Base-by-base conservation (phyloP, 2,888 invertebrate species). In the Drosophila rellima region DNA sequence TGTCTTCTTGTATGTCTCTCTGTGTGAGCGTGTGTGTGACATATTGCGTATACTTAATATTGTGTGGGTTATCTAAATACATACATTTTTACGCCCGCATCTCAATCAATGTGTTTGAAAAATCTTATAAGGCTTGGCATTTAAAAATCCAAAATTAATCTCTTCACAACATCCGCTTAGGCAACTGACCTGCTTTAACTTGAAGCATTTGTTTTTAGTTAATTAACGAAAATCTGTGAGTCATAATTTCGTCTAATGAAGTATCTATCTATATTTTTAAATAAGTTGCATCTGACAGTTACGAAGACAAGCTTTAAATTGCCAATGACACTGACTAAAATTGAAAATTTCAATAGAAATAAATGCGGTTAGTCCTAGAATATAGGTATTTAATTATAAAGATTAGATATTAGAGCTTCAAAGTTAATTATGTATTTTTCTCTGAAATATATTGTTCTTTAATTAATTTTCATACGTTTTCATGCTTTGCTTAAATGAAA, bases 81-180 rank as follows among this genome's bases (percentile, higher is more conserved):
- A 33, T 45, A 20, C 10, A 17, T 23, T 42, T 39, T 31, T 42
- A 64, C 75, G 69, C 76, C 76, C 72, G 69, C 71, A 64, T 67
- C 20, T 35, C 60, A 51, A 66, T 67, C 47, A 51, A 55, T 66
- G 10, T n/a, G 37, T 70, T 69, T 75, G 56, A 63, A 62, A 61
- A 42, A 50, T 62, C 37, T 23, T 39, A 65, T 54, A 52, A 55
- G 78, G 67, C 57, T 70, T 66, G 74, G 67, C 59, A 63, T 61
- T 54, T 8, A 51, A 40, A 48, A 60, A 57, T 64, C 40, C 29
- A 40, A 54, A 57, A 55, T 57, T n/a, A 59, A 40, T 23, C 26
- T 47, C 23, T 42, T 50, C 52, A 62, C 68, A 51, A 63, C 69
- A 84, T 84, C 82, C 82, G 82, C 74, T 83, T 83, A 11, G 23